These are phyloP conservation scores for Hydrozoanthus gracilis DNA, from an alignment of 92 coral and sea anemone species.

Conservation along the genomic window DNA sequence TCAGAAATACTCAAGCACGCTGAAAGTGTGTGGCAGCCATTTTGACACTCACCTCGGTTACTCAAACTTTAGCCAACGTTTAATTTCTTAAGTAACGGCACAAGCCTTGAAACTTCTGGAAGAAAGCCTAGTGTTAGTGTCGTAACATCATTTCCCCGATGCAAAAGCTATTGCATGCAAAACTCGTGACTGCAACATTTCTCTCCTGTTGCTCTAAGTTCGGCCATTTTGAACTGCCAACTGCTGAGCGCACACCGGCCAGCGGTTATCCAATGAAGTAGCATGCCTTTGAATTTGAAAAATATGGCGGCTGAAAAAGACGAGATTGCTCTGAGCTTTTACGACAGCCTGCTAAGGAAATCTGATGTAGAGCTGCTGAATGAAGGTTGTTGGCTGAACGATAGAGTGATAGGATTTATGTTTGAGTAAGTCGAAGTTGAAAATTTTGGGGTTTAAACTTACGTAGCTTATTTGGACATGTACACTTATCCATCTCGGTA, in stretches of 20 bases:
- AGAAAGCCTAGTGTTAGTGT: constrained; percentile 12
- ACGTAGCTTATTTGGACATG: too few relatives aligned
- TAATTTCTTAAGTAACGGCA: constrained; percentile 25
- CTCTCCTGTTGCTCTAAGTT: constrained; percentile 40
- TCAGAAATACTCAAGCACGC: constrained; percentile 43
- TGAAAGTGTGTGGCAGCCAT: constrained; percentile 53
- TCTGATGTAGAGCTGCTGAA: constrained; percentile 87
- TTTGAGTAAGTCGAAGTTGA: constrained; percentile 80
- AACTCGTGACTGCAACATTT: constrained; percentile 1
- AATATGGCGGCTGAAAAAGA: constrained; percentile 73
- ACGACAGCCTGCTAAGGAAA: constrained; percentile 84
- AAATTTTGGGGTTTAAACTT: not conserved
- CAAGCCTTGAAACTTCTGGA: constrained; percentile 8
- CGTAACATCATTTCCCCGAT: constrained; percentile 18
- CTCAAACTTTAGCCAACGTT: constrained; percentile 20
- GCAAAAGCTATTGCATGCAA: constrained; percentile 7
- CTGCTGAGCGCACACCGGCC: constrained; percentile 39
- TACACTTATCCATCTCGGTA: too few relatives aligned
- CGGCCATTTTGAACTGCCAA: constrained; percentile 54
- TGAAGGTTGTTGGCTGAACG: constrained; percentile 94
- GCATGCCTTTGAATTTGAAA: constrained; percentile 41
- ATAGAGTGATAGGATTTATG: constrained; percentile 89
- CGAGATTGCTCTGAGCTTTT: constrained; percentile 84
- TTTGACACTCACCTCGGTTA: constrained; percentile 49
- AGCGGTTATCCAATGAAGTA: constrained; percentile 52